Percentiles rank a stretch among this genome's conserved stretches.
Evolutionary conservation across 2,797 vertebrate species (phyloP).

Genomic region (Sebastiscus tertius): DNA sequence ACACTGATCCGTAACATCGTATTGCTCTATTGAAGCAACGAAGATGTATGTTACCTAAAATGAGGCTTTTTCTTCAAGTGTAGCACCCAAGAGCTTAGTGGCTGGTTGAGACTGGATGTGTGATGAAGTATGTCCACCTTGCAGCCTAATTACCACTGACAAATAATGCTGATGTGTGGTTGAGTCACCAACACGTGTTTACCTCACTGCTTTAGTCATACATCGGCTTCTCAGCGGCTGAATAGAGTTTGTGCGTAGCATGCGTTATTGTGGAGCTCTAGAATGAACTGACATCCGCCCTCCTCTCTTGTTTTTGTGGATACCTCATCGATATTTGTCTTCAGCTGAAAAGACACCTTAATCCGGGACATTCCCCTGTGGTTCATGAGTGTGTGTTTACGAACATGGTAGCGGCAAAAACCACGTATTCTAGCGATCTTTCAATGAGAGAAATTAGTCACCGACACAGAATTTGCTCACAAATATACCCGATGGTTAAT

Average conservation of each 20-base stretch:
- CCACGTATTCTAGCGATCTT: neutral
- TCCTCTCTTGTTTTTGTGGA: neutral
- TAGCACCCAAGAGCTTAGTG: neutral
- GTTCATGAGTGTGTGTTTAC: conserved; percentile 12
- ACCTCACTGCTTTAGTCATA: conserved; percentile 28
- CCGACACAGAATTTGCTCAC: neutral
- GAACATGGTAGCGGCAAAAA: neutral
- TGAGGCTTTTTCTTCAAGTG: neutral
- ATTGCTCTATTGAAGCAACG: neutral
- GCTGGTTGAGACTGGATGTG: conserved; percentile 3
- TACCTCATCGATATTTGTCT: neutral
- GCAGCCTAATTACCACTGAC: conserved; percentile 29
- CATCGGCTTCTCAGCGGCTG: neutral
- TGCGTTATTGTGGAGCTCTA: neutral
- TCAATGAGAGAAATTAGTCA: conserved; percentile 14
- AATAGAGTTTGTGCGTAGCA: neutral
- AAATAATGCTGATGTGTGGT: conserved; percentile 9
- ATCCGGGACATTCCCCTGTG: neutral
- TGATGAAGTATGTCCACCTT: conserved; percentile 22
- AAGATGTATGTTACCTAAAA: neutral
- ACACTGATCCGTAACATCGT: neutral
- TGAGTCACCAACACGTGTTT: conserved; percentile 40
- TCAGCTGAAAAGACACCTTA: neutral
- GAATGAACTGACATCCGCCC: conserved; percentile 1
- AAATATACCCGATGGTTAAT: conserved; percentile 21